Evolutionary conservation across 2,113 vertebrate genomes (phyloP).

Genomic region (Neogobius melanostomus): DNA sequence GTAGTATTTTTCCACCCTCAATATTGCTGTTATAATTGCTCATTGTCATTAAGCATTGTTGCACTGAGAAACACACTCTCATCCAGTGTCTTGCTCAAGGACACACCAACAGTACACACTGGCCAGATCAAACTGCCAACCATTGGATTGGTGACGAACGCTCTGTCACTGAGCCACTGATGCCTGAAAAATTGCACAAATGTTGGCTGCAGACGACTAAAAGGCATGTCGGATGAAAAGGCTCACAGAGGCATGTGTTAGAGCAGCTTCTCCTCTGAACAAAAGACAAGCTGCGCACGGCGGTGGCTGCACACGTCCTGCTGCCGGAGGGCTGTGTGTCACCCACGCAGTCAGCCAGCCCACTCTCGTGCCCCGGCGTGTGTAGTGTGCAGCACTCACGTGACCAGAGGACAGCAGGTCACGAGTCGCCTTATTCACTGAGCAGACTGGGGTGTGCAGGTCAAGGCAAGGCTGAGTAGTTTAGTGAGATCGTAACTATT

Average conservation of each 20-base stretch:
- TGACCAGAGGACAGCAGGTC: constrained; percentile 38
- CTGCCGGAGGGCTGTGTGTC: constrained; percentile 36
- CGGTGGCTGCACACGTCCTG: constrained; percentile 36
- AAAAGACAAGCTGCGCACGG: constrained; percentile 26
- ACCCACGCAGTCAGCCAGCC: constrained; percentile 31
- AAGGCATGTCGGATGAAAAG: constrained; percentile 17
- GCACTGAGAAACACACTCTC: too few species aligned
- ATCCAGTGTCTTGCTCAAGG: too few species aligned
- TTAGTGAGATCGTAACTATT: too few species aligned
- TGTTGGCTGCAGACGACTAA: constrained; percentile 7
- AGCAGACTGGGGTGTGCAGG: constrained; percentile 25
- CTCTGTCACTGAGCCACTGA: too few species aligned
- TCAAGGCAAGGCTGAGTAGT: not conserved
- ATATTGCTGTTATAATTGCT: too few species aligned
- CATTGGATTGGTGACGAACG: too few species aligned
- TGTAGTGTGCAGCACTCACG: constrained; percentile 30
- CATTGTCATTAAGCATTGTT: too few species aligned
- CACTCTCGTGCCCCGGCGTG: constrained; percentile 43
- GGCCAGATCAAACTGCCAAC: too few species aligned
- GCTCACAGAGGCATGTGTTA: constrained; percentile 22
- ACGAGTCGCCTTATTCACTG: constrained; percentile 19
- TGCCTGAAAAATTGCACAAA: not conserved
- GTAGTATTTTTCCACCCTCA: too few species aligned
- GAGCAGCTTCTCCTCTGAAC: constrained; percentile 19
- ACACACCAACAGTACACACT: too few species aligned